Evolutionary conservation across 2,797 vertebrate genomes (phyloP), one percentile per base, ranked within the genome.

Genomic region (Anisognathus igniventris): DNA sequence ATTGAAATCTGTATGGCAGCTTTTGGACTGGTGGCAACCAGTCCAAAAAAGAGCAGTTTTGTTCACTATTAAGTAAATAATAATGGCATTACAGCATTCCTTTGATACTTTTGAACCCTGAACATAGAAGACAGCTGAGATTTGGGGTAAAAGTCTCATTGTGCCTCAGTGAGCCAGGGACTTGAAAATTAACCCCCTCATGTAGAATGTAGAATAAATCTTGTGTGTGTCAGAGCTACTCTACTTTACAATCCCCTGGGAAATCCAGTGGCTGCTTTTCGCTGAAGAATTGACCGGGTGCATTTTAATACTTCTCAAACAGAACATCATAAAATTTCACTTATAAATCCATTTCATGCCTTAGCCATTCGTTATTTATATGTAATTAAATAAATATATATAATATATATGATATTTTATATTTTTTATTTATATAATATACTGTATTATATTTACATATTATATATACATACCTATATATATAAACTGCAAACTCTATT

Each of bases 361-460:
- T 80, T 71, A 67, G 5, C 16, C 37, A 76, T 88, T 92, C 33
- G 70, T 80, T 83, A 83, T 86, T 83, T 80, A 40, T 54, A 27
- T 66, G 31, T 14, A 44, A 31, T 66, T n/a, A 28, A 22, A 58
- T 10, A 31, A 17, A 6, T 73, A 14, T 51, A 5, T 19, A 28
- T 28, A 9, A 20, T n/a, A 54, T n/a, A 54, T 14, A 33, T 12
- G 7, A 23, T 8, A 14, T 53, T 12, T 31, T 17, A 7, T 50
- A 10, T 23, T 54, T 73, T 27, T 14, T 40, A 31, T 31, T 73
- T 27, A 20, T 40, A 31, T 31, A 6, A 19, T 30, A 30, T 51
- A 51, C 11, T 51, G 50, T 14, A 51, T 33, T 28, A 9, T 8
- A 14, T 33, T 20, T n/a, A 21, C 12, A 21, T 54, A n/a, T 37